A percentile compares a stretch with the other conserved stretches of the same genome.
These are phyloP conservation scores for Talpa occidentalis DNA, from an alignment of 2,113 vertebrate species.

Conservation along the genomic window DNA sequence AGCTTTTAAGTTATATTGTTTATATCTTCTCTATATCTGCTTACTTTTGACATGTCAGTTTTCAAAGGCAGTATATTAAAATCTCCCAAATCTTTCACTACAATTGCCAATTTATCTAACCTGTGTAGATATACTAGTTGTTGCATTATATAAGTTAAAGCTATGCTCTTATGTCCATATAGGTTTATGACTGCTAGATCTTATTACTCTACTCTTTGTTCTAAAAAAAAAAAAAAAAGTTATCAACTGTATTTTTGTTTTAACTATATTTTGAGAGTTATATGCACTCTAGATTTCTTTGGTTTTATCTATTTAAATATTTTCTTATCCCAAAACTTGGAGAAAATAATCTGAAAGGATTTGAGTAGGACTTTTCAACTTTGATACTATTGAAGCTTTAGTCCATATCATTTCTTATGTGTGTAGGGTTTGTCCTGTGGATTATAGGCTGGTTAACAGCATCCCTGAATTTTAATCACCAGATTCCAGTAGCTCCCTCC, in stretches of 20 bases:
- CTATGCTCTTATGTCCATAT: neutral
- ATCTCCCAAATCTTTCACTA: neutral
- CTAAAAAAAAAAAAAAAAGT: neutral
- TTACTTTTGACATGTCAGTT: neutral
- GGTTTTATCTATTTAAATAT: neutral
- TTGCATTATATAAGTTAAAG: neutral
- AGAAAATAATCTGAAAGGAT: neutral
- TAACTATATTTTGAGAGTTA: slow-evolving; percentile 12
- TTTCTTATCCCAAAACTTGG: neutral
- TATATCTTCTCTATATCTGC: neutral
- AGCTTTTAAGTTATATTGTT: slow-evolving; percentile 23
- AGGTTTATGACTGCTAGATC: neutral
- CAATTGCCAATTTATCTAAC: neutral
- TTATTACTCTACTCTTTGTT: neutral
- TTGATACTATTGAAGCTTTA: neutral
- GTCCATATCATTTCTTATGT: neutral
- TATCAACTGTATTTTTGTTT: neutral
- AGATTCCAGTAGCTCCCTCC: neutral
- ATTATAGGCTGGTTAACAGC: neutral
- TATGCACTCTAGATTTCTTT: neutral
- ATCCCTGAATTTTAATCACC: neutral
- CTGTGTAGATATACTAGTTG: neutral
- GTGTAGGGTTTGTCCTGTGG: neutral
- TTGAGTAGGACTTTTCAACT: neutral
- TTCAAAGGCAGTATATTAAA: slow-evolving; percentile 14